phyloP scores from a whole-genome alignment of 30 jellyfish, hydroid and myxozoan genomes.

The Turritopsis rubra region DNA sequence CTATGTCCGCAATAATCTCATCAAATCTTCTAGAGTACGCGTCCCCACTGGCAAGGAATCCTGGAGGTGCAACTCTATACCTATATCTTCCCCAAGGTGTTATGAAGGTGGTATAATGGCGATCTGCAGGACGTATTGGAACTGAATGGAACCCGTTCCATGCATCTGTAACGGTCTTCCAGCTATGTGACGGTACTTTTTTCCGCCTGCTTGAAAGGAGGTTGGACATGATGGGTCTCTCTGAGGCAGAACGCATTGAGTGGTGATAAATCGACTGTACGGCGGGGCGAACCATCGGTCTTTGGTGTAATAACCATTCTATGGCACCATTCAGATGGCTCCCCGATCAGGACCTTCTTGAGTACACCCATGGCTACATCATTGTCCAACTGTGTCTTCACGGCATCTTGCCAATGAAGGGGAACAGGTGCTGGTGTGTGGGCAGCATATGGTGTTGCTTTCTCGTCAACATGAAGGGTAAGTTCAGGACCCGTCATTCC shows the following conservation, averaged over 20 bases:
- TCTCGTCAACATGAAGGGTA: not conserved
- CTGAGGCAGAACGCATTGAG: not conserved
- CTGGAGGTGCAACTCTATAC: not conserved
- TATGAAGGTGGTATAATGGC: constrained; percentile 4
- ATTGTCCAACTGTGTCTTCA: not conserved
- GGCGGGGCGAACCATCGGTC: not conserved
- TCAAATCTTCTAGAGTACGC: constrained; percentile 13
- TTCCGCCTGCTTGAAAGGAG: constrained; percentile 5
- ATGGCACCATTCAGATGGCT: constrained; percentile 3
- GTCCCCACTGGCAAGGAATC: constrained; percentile 17
- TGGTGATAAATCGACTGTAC: not conserved
- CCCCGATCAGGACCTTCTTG: not conserved
- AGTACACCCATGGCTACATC: constrained; percentile 9
- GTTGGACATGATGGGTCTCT: not conserved
- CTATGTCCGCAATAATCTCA: not conserved
- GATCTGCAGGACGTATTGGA: not conserved
- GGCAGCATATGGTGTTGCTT: constrained; percentile 2
- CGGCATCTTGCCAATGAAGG: constrained; percentile 9
- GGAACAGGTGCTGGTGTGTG: not conserved
- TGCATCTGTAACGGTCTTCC: not conserved
- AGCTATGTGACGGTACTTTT: too few relatives aligned
- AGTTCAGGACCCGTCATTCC: not conserved
- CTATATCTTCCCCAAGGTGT: not conserved
- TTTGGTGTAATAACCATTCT: not conserved
- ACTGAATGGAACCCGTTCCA: not conserved